Evolutionary conservation across 2,113 vertebrate species (phyloP), one percentile per base, ranked within the genome.

Genomic region (Fregetta grallaria): DNA sequence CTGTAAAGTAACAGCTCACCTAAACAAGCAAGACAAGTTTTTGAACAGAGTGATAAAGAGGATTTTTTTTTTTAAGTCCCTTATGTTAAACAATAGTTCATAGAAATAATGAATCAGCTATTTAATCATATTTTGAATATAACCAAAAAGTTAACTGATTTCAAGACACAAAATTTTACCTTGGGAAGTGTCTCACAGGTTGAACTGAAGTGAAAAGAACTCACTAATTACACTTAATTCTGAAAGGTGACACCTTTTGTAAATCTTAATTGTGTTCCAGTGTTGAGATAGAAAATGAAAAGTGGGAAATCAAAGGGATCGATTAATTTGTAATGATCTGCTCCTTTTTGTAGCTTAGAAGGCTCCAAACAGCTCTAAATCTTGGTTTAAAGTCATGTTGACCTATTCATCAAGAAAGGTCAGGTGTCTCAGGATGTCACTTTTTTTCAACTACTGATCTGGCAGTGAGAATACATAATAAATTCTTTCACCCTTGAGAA

Each of bases 361-460:
- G 29, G 20, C n/a, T 71, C 44, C 32, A 75, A 92, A 74, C 30
- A 72, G 10, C 59, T 45, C n/a, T 85, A 76, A 96, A 74, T 82
- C 90, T 93, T 86, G 34, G 6, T 86, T 94, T 90, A 86, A 89
- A 92, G 27, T 10, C 34, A 77, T 73, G 62, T 8, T 94, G 74
- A 97, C 86, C 76, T 89, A 93, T 53, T 76, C 42, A 79, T 91
- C 82, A 88, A 73, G 61, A 94, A 88, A 95, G 72, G 82, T 90
- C 90, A 95, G 22, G 29, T 65, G 38, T 86, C 55, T 95, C 34
- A 92, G 47, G 53, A 82, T 80, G 70, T 63, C 85, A 86, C 25
- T 14, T 58, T 81, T 86, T 86, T 79, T 58, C 58, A 94, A 20
- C 44, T 88, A 42, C 7, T 73, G 72, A 82, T 73, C 21, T 86